phyloP scores from a whole-genome alignment of 2,113 vertebrate genomes.

The Leuciscus idus region DNA sequence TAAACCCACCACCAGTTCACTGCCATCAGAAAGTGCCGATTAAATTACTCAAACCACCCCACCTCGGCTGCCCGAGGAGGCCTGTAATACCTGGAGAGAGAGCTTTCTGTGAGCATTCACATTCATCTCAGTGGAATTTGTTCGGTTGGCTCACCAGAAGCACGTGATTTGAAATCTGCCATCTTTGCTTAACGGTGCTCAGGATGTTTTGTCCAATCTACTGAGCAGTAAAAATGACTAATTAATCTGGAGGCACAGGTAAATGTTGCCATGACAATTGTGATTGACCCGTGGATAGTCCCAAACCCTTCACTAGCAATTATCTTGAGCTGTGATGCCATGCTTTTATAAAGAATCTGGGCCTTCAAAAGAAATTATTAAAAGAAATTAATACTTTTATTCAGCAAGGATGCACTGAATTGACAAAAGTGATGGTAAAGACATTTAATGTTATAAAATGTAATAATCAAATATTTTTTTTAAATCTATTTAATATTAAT shows the following conservation, averaged over 20 bases:
- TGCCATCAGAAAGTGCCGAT: slow-evolving; percentile 31
- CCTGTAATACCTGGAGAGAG: slow-evolving; percentile 5
- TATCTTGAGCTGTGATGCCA: background rate
- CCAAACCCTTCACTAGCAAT: background rate
- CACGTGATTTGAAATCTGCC: background rate
- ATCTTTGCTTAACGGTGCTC: background rate
- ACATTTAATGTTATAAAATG: too few relatives aligned
- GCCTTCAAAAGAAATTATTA: background rate
- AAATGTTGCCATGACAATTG: background rate
- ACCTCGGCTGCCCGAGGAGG: background rate
- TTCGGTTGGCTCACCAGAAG: too few relatives aligned
- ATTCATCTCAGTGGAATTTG: slow-evolving; percentile 14
- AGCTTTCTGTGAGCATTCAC: background rate
- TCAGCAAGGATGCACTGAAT: too few relatives aligned
- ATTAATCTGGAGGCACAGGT: background rate
- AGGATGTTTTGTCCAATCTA: background rate
- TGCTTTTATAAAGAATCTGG: background rate
- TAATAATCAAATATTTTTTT: too few relatives aligned
- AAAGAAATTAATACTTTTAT: too few relatives aligned
- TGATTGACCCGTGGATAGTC: background rate
- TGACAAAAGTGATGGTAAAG: too few relatives aligned
- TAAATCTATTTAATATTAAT: too few relatives aligned
- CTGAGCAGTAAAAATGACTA: slow-evolving; percentile 2
- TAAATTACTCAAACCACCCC: slow-evolving; percentile 47
- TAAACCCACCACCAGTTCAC: slow-evolving; percentile 1